Percentiles rank a stretch among this genome's conserved stretches.
These are phyloP conservation scores for Osmerus eperlanus DNA, from an alignment of 2,113 vertebrate species.

Conservation along the genomic window DNA sequence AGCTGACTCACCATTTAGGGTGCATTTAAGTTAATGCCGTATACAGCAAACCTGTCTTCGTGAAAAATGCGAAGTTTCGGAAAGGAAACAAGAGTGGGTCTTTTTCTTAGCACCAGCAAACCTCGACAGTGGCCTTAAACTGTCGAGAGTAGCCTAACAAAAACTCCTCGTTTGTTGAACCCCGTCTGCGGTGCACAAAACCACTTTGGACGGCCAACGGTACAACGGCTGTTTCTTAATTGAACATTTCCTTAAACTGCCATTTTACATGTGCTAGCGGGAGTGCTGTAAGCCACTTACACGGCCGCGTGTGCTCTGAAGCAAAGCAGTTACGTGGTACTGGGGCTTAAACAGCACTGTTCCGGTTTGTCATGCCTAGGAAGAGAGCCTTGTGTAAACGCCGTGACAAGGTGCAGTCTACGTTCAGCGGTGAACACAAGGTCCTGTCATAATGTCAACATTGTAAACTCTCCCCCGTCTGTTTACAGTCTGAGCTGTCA, in stretches of 20 bases:
- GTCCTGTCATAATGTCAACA: not conserved
- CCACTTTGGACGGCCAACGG: constrained; percentile 8
- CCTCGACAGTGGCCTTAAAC: constrained; percentile 48
- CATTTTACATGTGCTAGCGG: constrained; percentile 9
- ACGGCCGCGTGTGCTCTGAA: not conserved
- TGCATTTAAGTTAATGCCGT: constrained; percentile 16
- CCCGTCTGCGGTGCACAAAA: constrained; percentile 27
- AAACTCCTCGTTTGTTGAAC: not conserved
- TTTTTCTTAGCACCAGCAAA: constrained; percentile 38
- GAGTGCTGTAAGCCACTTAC: constrained; percentile 6
- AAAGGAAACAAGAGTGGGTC: constrained; percentile 23
- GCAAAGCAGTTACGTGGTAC: constrained; percentile 3
- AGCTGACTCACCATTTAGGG: constrained; percentile 48
- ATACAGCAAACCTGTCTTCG: constrained; percentile 24
- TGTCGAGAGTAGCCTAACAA: constrained; percentile 28
- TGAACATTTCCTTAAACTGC: constrained; percentile 27
- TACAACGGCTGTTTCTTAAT: constrained; percentile 36
- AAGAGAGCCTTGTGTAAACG: not conserved
- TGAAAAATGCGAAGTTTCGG: constrained; percentile 31
- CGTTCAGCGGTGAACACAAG: not conserved
- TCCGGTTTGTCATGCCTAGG: constrained; percentile 13
- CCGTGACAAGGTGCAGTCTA: not conserved
- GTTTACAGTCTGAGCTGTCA: too few species aligned
- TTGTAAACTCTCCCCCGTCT: too few species aligned
- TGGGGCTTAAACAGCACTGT: not conserved